Conservation (phyloP, 2,888 invertebrate species). For the Drosophila recens region DNA sequence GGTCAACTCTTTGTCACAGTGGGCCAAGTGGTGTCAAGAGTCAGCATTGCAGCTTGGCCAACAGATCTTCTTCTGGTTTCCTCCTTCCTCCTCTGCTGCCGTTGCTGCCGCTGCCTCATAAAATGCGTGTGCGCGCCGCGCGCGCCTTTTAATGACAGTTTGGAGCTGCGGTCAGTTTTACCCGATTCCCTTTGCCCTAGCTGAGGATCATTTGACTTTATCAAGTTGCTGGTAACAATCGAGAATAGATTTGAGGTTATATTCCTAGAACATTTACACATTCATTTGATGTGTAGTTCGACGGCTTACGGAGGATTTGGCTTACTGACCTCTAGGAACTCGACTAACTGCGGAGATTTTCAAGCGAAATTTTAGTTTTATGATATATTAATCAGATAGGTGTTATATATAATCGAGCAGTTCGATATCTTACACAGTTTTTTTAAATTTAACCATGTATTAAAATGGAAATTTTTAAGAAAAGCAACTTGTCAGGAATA, state of each 20-base stretch:
- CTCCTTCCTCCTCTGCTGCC: conserved; percentile 32
- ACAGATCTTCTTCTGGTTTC: conserved; percentile 20
- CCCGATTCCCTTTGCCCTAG: conserved; percentile 49
- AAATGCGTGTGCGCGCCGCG: conserved; percentile 80
- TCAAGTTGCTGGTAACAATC: conserved; percentile 1
- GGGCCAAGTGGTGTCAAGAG: conserved; percentile 62
- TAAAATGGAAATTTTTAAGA: too few species aligned
- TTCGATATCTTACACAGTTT: background rate
- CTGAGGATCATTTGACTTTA: conserved; percentile 10
- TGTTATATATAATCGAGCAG: background rate
- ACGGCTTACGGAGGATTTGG: background rate
- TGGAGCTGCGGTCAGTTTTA: conserved; percentile 45
- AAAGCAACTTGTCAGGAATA: too few species aligned
- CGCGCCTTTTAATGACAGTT: conserved; percentile 82
- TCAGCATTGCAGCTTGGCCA: conserved; percentile 48
- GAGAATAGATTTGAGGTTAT: background rate
- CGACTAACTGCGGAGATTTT: background rate
- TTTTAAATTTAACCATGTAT: too few species aligned
- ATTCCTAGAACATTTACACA: background rate
- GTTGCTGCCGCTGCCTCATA: conserved; percentile 63
- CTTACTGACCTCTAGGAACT: background rate
- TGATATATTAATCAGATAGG: too few species aligned
- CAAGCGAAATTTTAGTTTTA: background rate
- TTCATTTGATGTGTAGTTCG: too few species aligned
- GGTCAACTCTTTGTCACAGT: conserved; percentile 64